Evolutionary conservation across 2,113 vertebrate genomes (phyloP), one percentile per base, ranked within the genome.

Genomic region (Gulo gulo): DNA sequence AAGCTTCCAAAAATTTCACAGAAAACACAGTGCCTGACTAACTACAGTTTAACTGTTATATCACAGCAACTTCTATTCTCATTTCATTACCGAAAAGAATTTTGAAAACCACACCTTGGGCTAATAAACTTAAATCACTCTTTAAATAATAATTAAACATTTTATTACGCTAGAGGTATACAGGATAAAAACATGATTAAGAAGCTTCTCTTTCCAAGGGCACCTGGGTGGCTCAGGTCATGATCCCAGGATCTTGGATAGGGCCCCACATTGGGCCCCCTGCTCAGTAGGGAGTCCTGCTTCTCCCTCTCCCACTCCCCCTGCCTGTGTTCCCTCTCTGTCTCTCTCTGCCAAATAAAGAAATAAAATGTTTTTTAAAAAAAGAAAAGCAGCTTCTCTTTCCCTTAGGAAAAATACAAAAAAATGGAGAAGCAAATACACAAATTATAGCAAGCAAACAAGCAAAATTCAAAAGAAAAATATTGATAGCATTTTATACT

Each of bases 391-490:
- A 69, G 21, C 1, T 73, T 59, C 42, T 61, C 47, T 94, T 73
- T 79, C 45, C 47, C 36, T 90, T 36, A 59, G 16, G 36, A 90
- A 93, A 91, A 93, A 42, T 61, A 95, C 2, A 47, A 39, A 63
- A 63, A 78, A 88, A n/a, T 69, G 15, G 31, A 65, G n/a, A 82
- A 29, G 63, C 50, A 95, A 94, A 94, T 24, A 91, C 21, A 93
- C 34, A 85, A 88, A 83, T 7, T 94, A 6, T 57, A 92, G 20
- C 21, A 88, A 16, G 59, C 39, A 87, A 95, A 69, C 7, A 95
- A 89, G 34, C 42, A 96, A 79, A 39, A 63, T 47, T 92, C 11
- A 92, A 87, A 83, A 63, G 42, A 92, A 89, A 59, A 87, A 90
- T 39, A 69, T 14, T 50, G 50, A 26, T n/a, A 85, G n/a, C 65